Base-by-base conservation (phyloP, 2,113 vertebrate genomes). In the Chionis minor region DNA sequence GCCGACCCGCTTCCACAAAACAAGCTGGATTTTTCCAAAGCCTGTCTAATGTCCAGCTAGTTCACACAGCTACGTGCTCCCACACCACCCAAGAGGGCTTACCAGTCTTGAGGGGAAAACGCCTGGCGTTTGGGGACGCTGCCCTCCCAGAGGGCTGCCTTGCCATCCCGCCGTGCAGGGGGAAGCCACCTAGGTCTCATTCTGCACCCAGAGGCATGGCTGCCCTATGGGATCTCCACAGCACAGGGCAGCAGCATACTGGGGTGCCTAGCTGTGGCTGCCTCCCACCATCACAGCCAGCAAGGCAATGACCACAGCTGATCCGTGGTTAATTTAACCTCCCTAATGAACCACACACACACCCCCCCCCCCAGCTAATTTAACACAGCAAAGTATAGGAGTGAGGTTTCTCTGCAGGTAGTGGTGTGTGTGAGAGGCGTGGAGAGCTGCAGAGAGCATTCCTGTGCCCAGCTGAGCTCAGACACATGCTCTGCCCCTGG, bases 21-120 rank as follows among this genome's bases (percentile, higher is more conserved):
- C 1, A 17, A 92, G 32, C n/a, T 21, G 49, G 32, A 7, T 51
- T 58, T 77, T 58, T 16, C 42, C 15, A 20, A 75, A 82, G 23
- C 62, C 30, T 42, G 47, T 33, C 30, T 21, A 9, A 19, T 1
- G 30, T 23, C 59, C 0, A 0, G 23, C 33, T 40, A 16, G 38
- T 38, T 52, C 40, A 38, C 47, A 20, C 38, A 47, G 55, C 40
- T 49, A 63, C 2, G 4, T 49, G 40, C n/a, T 87, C 26, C 18
- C 0, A 0, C 26, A 44, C 16, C 55, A 26, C 55, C 1, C 38
- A 38, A 8, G 1, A 32, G 83, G 45, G 17, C 35, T 55, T 27
- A 15, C 27, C 1, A 1, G 15, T 28, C 45, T 59, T 7, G 1
- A 70, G 55, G 55, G 40, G 40, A 30, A 10, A 30, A 10, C 3